Base-by-base conservation (phyloP, 2,113 vertebrate genomes). In the Gila orcuttii region DNA sequence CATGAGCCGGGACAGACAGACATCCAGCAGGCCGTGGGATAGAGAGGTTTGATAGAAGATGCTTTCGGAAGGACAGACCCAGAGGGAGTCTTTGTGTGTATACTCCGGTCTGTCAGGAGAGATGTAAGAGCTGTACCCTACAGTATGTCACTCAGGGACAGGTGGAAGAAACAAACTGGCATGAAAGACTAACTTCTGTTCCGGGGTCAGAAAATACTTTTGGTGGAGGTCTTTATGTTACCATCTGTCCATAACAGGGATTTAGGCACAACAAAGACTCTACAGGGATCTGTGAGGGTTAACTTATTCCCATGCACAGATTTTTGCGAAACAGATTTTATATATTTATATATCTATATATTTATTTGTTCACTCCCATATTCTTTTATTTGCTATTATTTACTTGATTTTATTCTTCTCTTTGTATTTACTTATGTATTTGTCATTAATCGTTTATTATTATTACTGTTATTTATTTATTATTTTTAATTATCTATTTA, bases 121-220 rank as follows among this genome's bases (percentile, higher is more conserved):
- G 76, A 73, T 83, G 85, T 86, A 71, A 84, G 25, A 71, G 47
- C 62, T 69, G 77, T 47, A 85, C 47, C 47, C 76, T 77, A 47
- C 86, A 50, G 55, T 83, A 47, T 84, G 64, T 36, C 80, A 82
- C 80, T 82, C 64, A 52, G 42, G 64, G 45, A 76, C 87, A 86
- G 87, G 84, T 86, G 85, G 42, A 86, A 86, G 21, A 64, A 60
- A 39, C 45, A 75, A 74, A 83, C 87, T 79, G 25, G 21, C 75
- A 33, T 57, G 62, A 86, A 68, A 83, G 25, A 33, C 33, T 82
- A 31, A 23, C 55, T 47, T 74, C 68, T 55, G 17, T 79, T 83
- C 33, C 64, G 45, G 66, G 62, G 80, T 79, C 57, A 74, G 28
- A 42, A 55, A 77, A 62, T 64, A 82, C 52, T 57, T 83, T 80